Conservation (phyloP, 2,797 vertebrate genomes). For the Poliocrania exsul region DNA sequence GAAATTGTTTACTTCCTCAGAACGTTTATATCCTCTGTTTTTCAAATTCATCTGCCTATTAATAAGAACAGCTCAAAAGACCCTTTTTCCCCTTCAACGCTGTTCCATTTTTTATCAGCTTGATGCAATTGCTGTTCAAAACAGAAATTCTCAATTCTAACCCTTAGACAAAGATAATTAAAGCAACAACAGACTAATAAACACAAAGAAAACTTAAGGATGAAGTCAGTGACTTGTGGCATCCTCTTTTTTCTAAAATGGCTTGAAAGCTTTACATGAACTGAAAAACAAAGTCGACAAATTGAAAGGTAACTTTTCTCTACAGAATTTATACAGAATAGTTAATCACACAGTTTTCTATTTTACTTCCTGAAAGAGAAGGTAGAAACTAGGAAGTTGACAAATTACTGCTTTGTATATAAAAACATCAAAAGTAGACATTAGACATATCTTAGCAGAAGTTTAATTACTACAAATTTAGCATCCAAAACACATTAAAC, state of each 20-base stretch:
- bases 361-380: not conserved
- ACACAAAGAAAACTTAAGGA: not conserved
- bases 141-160: constrained; percentile 24
- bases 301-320: not conserved
- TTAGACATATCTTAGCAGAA: not conserved
- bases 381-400: not conserved
- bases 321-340: not conserved
- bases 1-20: constrained; percentile 31
- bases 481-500: not conserved
- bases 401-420: not conserved
- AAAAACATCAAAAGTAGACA: not conserved
- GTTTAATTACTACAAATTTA: not conserved
- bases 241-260: not conserved
- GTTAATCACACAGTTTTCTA: not conserved
- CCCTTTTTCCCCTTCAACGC: not conserved
- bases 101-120: constrained; percentile 14
- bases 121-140: not conserved
- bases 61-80: not conserved
- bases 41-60: not conserved
- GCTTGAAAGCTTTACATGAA: not conserved
- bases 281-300: not conserved
- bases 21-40: constrained; percentile 19
- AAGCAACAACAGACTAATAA: not conserved
- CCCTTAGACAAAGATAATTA: not conserved
- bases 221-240: not conserved